phyloP scores from a whole-genome alignment of 2,797 vertebrate genomes.

The Spatula clypeata region DNA sequence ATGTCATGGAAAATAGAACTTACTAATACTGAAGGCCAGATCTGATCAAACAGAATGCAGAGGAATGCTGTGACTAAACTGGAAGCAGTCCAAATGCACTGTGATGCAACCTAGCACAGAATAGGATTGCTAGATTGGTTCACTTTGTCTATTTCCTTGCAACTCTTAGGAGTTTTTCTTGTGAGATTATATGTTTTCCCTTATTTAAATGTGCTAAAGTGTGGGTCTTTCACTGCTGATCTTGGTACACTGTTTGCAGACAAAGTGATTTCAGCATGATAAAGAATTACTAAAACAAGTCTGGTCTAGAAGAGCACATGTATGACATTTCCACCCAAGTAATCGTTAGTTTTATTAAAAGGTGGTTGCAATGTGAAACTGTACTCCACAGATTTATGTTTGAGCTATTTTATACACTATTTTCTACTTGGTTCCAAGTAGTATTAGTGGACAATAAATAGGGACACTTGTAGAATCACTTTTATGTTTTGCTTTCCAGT shows the following conservation, averaged over 20 bases:
- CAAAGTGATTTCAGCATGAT: neutral
- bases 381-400: neutral
- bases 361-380: neutral
- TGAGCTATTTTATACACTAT: neutral
- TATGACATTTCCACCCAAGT: neutral
- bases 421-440: neutral
- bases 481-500: neutral
- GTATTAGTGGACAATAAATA: neutral
- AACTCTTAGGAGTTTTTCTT: neutral
- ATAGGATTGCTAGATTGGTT: neutral
- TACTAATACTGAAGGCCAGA: neutral
- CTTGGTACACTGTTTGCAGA: neutral
- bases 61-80: conserved; percentile 14
- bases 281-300: neutral
- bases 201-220: neutral
- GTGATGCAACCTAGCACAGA: neutral
- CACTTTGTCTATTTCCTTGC: neutral
- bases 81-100: neutral
- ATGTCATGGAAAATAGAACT: conserved; percentile 44
- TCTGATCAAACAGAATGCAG: conserved; percentile 34
- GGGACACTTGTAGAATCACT: fast-evolving
- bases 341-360: neutral
- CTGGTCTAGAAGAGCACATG: neutral
- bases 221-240: neutral
- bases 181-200: neutral